Evolutionary conservation across 2,888 invertebrate species (phyloP).

Genomic region (Tolmerus cingulatus): DNA sequence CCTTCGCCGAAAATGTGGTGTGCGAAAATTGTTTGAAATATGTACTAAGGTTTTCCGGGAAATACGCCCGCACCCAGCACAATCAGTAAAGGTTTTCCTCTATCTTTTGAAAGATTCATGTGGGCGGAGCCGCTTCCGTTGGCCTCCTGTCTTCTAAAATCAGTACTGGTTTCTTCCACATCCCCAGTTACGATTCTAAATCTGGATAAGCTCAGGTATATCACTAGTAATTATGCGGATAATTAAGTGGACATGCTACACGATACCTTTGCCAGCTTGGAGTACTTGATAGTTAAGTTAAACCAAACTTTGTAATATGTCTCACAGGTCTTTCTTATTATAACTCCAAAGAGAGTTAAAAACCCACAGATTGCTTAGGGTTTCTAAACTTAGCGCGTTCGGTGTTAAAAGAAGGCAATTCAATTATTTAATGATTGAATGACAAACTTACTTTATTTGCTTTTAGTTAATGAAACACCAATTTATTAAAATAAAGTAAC

Average conservation of each 20-base stretch:
- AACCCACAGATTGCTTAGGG: neutral
- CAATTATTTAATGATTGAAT: neutral
- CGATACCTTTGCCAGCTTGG: neutral
- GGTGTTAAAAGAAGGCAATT: neutral
- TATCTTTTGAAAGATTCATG: neutral
- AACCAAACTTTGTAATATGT: neutral
- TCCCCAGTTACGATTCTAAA: neutral
- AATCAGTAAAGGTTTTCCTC: neutral
- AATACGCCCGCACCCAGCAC: neutral
- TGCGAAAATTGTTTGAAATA: conserved; percentile 18
- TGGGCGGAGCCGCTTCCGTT: neutral
- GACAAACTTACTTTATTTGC: too few species aligned
- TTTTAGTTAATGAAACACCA: too few species aligned
- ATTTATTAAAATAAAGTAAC: too few species aligned
- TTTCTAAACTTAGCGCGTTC: neutral
- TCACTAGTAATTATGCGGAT: neutral
- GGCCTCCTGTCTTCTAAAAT: neutral
- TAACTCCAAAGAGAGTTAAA: neutral
- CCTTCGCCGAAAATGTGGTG: neutral
- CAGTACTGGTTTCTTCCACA: neutral
- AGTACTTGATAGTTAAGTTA: neutral
- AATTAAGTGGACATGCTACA: neutral
- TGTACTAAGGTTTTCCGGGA: neutral
- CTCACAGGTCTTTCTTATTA: neutral
- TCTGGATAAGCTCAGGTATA: neutral